Base-by-base conservation (phyloP, 2,113 vertebrate genomes). In the Pontoporia blainvillei region DNA sequence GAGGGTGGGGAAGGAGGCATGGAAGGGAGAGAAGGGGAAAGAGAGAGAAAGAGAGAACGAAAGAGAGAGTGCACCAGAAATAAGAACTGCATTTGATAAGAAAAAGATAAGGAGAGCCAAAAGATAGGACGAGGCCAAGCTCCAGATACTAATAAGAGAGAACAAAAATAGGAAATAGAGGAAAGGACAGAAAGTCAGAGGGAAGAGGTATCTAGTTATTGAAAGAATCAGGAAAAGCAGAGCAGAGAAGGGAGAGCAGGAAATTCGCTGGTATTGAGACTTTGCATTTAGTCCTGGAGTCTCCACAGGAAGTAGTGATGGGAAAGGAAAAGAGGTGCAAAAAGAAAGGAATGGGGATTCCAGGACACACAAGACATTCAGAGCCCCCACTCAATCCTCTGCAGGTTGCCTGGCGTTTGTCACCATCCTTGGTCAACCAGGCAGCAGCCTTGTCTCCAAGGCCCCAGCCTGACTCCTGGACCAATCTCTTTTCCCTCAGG, bases 1-100 rank as follows among this genome's bases (percentile, higher is more conserved):
- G 23, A 25, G 41, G 10, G 39, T 23, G 9, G 5, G 6, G 31
- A 18, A 12, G 34, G 21, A 79, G 31, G 31, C 12, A 2, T 57
- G 8, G 27, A 3, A 27, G 31, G 25, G 10, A 46, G 2, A 21
- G 8, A 8, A 9, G 29, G 6, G 17, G 1, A 6, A 34, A 41
- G n/a, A 52, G 3, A 29, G 25, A 23, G 2, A 12, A 34, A 71
- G 15, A 31, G 21, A 27, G 2, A 12, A 34, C 41, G 8, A 31
- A 27, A 27, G 79, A 72, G 7, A 54, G 20, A 12, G 25, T 9
- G 14, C 12, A 36, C 4, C 2, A n/a, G 57, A 61, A 67, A 9
- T 59, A 67, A 69, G 39, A 44, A 44, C 0, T 44, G 29, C 52
- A 82, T 78, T 73, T 78, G 62, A 18, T 86, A 31, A 91, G 44